Percentiles rank a stretch among this genome's conserved stretches.
Conservation (phyloP, 2,113 vertebrate genomes). For the Gadus chalcogrammus region DNA sequence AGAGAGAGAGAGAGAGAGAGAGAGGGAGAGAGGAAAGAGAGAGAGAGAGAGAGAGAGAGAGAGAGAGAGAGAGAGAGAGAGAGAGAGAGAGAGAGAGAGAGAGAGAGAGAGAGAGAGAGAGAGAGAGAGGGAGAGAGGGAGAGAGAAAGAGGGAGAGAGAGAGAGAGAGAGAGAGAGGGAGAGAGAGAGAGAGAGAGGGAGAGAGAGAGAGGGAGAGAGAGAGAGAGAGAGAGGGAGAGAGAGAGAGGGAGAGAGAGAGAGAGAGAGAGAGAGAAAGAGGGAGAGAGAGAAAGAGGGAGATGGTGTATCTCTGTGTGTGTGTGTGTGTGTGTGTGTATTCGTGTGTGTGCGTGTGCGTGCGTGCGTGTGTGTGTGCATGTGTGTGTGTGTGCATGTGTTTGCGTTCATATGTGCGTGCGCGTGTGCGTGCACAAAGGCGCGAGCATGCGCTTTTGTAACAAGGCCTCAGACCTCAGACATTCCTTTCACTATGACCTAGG, state of each 20-base stretch:
- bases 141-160: too few relatives aligned
- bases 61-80: too few relatives aligned
- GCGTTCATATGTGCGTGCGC: slow-evolving; percentile 43
- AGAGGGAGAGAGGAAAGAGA: slow-evolving; percentile 7
- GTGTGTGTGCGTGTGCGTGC: slow-evolving; percentile 34
- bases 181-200: too few relatives aligned
- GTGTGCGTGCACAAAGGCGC: slow-evolving; percentile 29
- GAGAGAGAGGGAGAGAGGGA: too few relatives aligned
- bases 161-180: too few relatives aligned
- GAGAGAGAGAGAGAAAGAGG: slow-evolving; percentile 8
- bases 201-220: too few relatives aligned
- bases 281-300: slow-evolving; percentile 36
- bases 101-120: too few relatives aligned
- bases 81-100: too few relatives aligned
- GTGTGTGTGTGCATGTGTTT: slow-evolving; percentile 19
- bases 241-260: slow-evolving; percentile 4
- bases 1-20: slow-evolving; percentile 6
- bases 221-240: background rate
- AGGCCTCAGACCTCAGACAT: slow-evolving; percentile 79
- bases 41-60: slow-evolving; percentile 13
- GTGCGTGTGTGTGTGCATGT: slow-evolving; percentile 27
- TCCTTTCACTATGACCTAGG: slow-evolving; percentile 74
- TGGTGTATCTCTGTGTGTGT: too few relatives aligned
- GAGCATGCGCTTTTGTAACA: slow-evolving; percentile 56
- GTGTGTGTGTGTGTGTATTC: too few relatives aligned